phyloP scores from a whole-genome alignment of 1,140 invertebrate species.

The Monochamus saltuarius region DNA sequence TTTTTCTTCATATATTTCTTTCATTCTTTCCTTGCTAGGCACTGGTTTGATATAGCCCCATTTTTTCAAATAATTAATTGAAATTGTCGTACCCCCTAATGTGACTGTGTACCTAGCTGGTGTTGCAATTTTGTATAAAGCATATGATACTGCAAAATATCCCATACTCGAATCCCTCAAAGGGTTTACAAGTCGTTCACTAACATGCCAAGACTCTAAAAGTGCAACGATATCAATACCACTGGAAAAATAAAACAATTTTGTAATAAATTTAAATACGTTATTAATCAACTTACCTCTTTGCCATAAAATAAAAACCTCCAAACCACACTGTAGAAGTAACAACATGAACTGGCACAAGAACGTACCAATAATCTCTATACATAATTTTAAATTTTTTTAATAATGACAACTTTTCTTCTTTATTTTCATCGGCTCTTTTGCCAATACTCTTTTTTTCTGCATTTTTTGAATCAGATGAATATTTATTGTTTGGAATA shows the following conservation, averaged over 20 bases:
- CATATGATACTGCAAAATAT: constrained; percentile 84
- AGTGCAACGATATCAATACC: constrained; percentile 82
- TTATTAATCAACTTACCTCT: constrained; percentile 64
- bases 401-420: constrained; percentile 64
- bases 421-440: constrained; percentile 17
- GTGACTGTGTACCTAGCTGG: constrained; percentile 89
- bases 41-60: constrained; percentile 71
- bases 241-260: constrained; percentile 56
- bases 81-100: constrained; percentile 72
- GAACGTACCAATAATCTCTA: constrained; percentile 92
- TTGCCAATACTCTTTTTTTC: constrained; percentile 14
- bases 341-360: constrained; percentile 84
- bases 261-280: constrained; percentile 8
- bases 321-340: constrained; percentile 86
- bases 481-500: no score
- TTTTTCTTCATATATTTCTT: constrained; percentile 61
- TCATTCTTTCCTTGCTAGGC: constrained; percentile 60
- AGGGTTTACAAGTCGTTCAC: constrained; percentile 73
- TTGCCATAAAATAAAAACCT: constrained; percentile 81
- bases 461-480: background rate
- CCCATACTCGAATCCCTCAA: constrained; percentile 78
- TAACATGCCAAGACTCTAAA: constrained; percentile 72
- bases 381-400: constrained; percentile 89
- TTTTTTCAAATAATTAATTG: constrained; percentile 67
- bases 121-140: constrained; percentile 88